These are phyloP conservation scores for Eupithecia inturbata DNA, from an alignment of 2,888 invertebrate species.

Conservation along the genomic window DNA sequence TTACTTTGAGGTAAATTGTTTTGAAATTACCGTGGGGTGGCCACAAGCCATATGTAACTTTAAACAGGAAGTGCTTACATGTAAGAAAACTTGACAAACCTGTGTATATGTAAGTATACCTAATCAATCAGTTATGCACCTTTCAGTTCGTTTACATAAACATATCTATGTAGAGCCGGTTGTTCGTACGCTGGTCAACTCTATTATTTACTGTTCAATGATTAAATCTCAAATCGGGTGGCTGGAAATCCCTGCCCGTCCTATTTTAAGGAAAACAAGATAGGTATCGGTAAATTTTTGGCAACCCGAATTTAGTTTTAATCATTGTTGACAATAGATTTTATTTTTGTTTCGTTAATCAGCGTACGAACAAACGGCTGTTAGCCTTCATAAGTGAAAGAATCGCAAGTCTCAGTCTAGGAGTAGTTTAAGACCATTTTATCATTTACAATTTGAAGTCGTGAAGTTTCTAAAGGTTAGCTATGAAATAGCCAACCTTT, in stretches of 20 bases:
- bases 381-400: slow-evolving; percentile 1
- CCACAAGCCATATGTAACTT: slow-evolving; percentile 47
- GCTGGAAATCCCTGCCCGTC: neutral
- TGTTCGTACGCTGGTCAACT: neutral
- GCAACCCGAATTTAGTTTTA: neutral
- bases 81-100: neutral
- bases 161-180: neutral
- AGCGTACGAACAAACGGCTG: neutral
- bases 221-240: too few species aligned
- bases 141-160: neutral
- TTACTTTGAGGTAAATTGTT: slow-evolving; percentile 50
- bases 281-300: neutral
- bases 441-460: neutral
- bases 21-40: slow-evolving; percentile 59
- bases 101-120: neutral
- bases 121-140: neutral
- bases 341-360: neutral
- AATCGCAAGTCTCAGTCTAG: neutral
- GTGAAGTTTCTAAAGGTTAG: neutral
- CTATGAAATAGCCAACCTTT: neutral
- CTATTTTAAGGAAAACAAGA: neutral
- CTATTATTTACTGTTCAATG: neutral
- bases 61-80: neutral
- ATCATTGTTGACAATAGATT: neutral
- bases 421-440: too few species aligned